phyloP scores from a whole-genome alignment of 1,140 invertebrate species.

The Chrysomallon squamiferum region DNA sequence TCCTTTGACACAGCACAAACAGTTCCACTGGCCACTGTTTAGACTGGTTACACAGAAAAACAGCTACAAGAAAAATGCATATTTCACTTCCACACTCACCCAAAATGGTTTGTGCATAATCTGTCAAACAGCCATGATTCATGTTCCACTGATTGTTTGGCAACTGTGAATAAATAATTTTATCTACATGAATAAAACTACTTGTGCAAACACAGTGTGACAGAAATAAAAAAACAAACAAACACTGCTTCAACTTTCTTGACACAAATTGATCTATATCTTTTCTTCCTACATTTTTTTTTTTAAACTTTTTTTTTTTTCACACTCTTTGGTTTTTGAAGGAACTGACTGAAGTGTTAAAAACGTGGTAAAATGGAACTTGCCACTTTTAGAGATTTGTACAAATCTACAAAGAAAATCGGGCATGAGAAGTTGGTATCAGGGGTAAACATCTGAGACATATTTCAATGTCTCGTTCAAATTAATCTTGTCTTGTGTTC shows the following conservation, averaged over 20 bases:
- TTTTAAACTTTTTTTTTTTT: too few species aligned
- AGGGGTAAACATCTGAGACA: constrained; percentile 6
- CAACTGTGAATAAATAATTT: neutral
- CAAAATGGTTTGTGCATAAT: too few species aligned
- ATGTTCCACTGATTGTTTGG: neutral
- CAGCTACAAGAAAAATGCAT: too few species aligned
- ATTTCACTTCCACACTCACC: too few species aligned
- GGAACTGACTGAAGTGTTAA: too few species aligned
- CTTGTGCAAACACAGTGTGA: neutral
- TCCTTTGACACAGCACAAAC: constrained; percentile 6
- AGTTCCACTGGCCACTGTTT: neutral
- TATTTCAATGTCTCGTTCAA: constrained; percentile 3
- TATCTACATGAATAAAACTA: neutral
- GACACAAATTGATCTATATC: too few species aligned
- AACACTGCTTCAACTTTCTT: neutral
- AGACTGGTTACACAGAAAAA: neutral
- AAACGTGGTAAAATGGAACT: too few species aligned
- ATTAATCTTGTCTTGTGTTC: constrained; percentile 7
- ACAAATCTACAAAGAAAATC: neutral
- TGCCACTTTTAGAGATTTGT: neutral
- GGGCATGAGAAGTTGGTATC: neutral
- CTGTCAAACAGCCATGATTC: constrained; percentile 1
- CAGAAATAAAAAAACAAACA: constrained; percentile 3
- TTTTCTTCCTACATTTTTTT: too few species aligned
- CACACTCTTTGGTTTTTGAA: too few species aligned